Base-by-base conservation (phyloP, 2,888 invertebrate species). In the Apoderus coryli region DNA sequence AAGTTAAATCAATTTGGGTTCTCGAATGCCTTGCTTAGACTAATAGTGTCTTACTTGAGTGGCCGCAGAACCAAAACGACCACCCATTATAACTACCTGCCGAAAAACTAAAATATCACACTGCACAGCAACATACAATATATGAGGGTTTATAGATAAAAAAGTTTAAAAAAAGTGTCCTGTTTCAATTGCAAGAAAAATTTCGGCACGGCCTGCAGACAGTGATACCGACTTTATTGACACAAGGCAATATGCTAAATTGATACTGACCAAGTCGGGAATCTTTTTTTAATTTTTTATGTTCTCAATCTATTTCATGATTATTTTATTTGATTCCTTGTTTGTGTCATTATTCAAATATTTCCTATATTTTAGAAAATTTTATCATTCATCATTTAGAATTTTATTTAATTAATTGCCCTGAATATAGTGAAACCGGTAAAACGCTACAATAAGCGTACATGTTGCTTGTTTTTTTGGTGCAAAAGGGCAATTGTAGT, bases 311-410 rank as follows among this genome's bases (percentile, higher is more conserved):
- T 4, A 14, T 26, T 26, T 10, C 26, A 10, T n/a, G 26, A 14
- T 26, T 26, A 26, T 26, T 13, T 26, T 26, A 26, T 14, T 26
- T 26, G 13, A 26, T 26, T 26, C 26, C 26, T 11, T 12, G 12
- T 12, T n/a, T 26, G 10, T 26, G 13, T 13, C 12, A 26, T 14
- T 13, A 11, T 12, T 10, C n/a, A 13, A 26, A 26, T 14, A 26
- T 26, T 13, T 26, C 26, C 5, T n/a, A 13, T 13, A 13, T 26
- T 26, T 26, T 26, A 13, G 14, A 11, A n/a, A 26, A 26, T 11
- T n/a, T 26, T 11, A 13, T 26, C n/a, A 12, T 11, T 11, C n/a
- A 13, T 13, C 26, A 26, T n/a, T 13, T 26, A 13, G 13, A 26
- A n/a, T 26, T 26, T 26, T n/a, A 14, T 11, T n/a, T 14, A 13